These are phyloP conservation scores for Battus philenor DNA, from an alignment of 1,140 invertebrate species.

Conservation along the genomic window DNA sequence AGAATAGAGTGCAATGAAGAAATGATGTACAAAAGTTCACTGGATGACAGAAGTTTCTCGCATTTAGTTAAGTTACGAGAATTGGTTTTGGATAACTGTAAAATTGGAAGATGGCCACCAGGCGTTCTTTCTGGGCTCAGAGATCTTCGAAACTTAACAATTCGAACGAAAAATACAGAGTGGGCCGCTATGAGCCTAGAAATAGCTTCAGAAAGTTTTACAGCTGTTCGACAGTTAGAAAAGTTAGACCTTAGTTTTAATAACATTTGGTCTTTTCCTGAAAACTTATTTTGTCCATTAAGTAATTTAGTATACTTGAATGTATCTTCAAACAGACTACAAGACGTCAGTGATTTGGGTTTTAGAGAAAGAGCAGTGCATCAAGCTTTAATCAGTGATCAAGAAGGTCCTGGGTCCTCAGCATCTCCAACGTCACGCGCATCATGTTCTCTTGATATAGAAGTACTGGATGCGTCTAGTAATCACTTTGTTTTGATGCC, in stretches of 20 bases:
- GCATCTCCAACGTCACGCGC: slow-evolving; percentile 57
- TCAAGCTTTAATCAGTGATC: slow-evolving; percentile 79
- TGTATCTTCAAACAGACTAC: slow-evolving; percentile 89
- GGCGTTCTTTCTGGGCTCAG: slow-evolving; percentile 84
- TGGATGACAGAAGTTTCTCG: slow-evolving; percentile 86
- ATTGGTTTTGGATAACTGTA: slow-evolving; percentile 89
- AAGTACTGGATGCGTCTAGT: slow-evolving; percentile 87
- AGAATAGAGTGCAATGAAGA: slow-evolving; percentile 86
- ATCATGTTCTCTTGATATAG: slow-evolving; percentile 86
- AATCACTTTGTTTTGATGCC: slow-evolving; percentile 90
- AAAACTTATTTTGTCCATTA: slow-evolving; percentile 88
- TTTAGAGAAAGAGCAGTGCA: slow-evolving; percentile 80
- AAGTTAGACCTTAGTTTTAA: slow-evolving; percentile 91
- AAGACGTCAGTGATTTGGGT: slow-evolving; percentile 88
- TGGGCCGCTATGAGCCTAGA: slow-evolving; percentile 87
- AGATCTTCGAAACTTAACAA: slow-evolving; percentile 87
- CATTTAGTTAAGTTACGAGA: slow-evolving; percentile 86
- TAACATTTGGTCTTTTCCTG: slow-evolving; percentile 91
- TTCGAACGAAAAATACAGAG: slow-evolving; percentile 87
- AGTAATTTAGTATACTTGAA: slow-evolving; percentile 86
- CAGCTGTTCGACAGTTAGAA: slow-evolving; percentile 83
- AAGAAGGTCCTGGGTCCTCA: slow-evolving; percentile 61
- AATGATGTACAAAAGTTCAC: slow-evolving; percentile 82
- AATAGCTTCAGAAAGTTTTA: slow-evolving; percentile 84
- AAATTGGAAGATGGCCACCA: slow-evolving; percentile 85